These are phyloP conservation scores for Cabera pusaria DNA, from an alignment of 2,888 invertebrate genomes.

Conservation along the genomic window DNA sequence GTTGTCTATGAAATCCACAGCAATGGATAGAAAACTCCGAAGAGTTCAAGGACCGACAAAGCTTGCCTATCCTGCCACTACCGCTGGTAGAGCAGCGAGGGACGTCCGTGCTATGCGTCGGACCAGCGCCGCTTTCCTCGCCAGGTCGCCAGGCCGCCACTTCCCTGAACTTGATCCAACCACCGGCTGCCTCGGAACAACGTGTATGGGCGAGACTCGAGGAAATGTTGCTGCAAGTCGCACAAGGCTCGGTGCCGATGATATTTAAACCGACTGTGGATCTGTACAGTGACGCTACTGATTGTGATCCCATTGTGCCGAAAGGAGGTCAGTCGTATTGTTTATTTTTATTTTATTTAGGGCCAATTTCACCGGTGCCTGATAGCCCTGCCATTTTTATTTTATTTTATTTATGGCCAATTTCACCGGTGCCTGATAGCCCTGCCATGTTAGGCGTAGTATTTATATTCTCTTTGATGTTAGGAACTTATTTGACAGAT, in stretches of 20 bases:
- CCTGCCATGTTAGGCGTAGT: no score
- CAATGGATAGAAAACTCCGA: conserved; percentile 73
- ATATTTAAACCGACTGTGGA: conserved; percentile 91
- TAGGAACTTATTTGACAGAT: no score
- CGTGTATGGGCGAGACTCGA: conserved; percentile 88
- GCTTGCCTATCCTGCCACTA: conserved; percentile 87
- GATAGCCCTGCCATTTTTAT: no score
- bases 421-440: no score
- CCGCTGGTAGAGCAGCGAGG: conserved; percentile 88
- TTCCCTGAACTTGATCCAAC: conserved; percentile 69
- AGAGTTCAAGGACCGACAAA: conserved; percentile 49
- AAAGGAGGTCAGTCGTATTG: conserved; percentile 83
- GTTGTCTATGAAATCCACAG: conserved; percentile 39
- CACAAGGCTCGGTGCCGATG: conserved; percentile 86
- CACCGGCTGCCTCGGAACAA: conserved; percentile 43
- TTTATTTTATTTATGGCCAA: no score
- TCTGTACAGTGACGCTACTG: conserved; percentile 87
- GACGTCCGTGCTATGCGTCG: conserved; percentile 88
- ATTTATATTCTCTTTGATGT: no score
- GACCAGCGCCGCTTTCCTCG: conserved; percentile 80
- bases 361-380: no score
- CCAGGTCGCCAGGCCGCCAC: conserved; percentile 82
- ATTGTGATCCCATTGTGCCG: conserved; percentile 88
- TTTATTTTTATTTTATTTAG: background rate
- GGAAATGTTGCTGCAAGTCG: conserved; percentile 89